phyloP scores from a whole-genome alignment of 2,888 invertebrate species.

The Lepidochrysops patricia region DNA sequence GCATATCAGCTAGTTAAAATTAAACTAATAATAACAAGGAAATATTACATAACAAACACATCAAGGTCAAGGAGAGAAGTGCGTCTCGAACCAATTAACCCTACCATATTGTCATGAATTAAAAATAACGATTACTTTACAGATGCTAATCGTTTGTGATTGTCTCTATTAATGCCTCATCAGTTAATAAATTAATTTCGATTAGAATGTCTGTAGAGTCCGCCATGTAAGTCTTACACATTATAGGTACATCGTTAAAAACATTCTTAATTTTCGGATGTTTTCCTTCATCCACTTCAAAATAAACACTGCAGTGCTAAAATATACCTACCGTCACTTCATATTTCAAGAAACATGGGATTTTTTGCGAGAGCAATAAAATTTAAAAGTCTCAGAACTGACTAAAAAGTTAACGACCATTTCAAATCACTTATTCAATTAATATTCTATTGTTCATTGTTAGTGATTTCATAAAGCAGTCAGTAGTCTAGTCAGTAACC shows the following conservation, averaged over 20 bases:
- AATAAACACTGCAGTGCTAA: no score
- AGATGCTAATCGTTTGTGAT: conserved; percentile 14
- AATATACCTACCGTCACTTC: no score
- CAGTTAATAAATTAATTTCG: neutral
- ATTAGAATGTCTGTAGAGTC: neutral
- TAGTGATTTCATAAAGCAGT: neutral
- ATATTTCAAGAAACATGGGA: no score
- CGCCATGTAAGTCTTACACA: no score
- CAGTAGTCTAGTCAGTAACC: no score
- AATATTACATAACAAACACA: neutral
- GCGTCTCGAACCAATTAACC: neutral
- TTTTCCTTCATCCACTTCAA: no score
- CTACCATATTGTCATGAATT: conserved; percentile 10
- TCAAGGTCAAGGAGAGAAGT: conserved; percentile 13
- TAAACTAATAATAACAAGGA: neutral
- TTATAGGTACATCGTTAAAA: no score
- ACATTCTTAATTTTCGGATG: no score
- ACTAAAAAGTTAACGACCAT: neutral
- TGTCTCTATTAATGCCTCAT: neutral
- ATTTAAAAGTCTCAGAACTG: no score
- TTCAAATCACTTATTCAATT: neutral
- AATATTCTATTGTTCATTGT: neutral
- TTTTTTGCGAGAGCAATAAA: no score
- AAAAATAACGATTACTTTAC: conserved; percentile 10
- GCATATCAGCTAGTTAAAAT: no score